Conservation (phyloP, 2,797 vertebrate genomes). For the Esox masquinongy region DNA sequence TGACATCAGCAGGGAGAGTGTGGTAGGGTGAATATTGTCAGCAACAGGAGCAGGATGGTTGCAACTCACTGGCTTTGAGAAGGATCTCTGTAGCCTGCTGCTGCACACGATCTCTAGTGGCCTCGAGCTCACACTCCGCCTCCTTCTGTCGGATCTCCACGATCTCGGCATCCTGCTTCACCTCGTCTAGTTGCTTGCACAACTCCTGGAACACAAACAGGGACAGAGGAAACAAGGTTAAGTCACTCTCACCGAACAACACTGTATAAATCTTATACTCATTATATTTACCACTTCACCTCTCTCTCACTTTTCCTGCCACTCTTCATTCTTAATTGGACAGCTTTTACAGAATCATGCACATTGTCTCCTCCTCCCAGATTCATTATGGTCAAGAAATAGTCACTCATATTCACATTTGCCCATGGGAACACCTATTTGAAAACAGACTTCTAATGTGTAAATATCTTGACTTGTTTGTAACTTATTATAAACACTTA, state of each 20-base stretch:
- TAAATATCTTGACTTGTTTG: neutral
- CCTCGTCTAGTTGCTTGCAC: constrained; percentile 93
- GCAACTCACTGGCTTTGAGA: constrained; percentile 94
- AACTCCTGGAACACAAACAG: constrained; percentile 77
- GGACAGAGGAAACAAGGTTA: neutral
- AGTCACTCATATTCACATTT: neutral
- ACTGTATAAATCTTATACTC: neutral
- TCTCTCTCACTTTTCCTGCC: constrained; percentile 9
- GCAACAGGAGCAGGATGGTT: neutral
- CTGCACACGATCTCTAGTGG: constrained; percentile 89
- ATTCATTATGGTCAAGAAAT: neutral
- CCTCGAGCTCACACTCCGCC: constrained; percentile 92
- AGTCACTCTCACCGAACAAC: neutral
- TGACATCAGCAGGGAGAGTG: too few relatives aligned
- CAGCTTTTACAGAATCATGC: constrained; percentile 10
- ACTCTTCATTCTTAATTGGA: constrained; percentile 21
- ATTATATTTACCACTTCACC: neutral
- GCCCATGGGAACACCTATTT: neutral
- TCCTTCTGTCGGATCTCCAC: constrained; percentile 95
- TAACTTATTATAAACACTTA: neutral
- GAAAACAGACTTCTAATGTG: neutral
- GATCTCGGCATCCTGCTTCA: constrained; percentile 91
- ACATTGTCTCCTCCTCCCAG: neutral
- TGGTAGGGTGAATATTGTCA: neutral
- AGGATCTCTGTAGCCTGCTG: constrained; percentile 97